Percentiles rank a stretch among this genome's conserved stretches.
phyloP scores from a whole-genome alignment of 2,113 vertebrate species.

The Rhinoderma darwinii region DNA sequence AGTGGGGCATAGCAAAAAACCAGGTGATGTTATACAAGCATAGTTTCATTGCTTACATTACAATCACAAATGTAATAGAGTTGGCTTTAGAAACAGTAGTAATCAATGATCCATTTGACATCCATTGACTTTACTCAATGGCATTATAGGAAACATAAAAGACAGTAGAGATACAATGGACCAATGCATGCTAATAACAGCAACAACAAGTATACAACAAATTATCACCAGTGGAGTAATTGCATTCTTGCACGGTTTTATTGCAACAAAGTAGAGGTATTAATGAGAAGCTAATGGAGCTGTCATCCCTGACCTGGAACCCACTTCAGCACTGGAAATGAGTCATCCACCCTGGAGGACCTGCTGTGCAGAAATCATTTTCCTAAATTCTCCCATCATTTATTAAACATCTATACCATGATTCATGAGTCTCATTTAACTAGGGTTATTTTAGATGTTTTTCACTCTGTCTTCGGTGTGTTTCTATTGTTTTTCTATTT shows the following conservation, averaged over 20 bases:
- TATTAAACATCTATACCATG: background rate
- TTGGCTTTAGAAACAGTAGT: background rate
- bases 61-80: background rate
- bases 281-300: background rate
- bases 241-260: background rate
- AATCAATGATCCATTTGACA: background rate
- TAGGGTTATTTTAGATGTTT: too few relatives aligned
- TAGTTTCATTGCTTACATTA: background rate
- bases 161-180: background rate
- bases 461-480: too few relatives aligned
- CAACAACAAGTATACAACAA: background rate
- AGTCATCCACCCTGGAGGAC: background rate
- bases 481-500: too few relatives aligned
- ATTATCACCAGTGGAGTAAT: background rate
- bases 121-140: background rate
- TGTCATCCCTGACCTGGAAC: background rate
- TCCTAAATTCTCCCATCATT: background rate
- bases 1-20: background rate
- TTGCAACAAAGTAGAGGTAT: background rate
- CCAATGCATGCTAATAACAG: background rate
- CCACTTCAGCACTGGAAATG: background rate
- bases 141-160: constrained; percentile 3
- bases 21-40: background rate
- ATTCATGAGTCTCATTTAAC: background rate
- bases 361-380: background rate